These are phyloP conservation scores for Apotomis capreana DNA, from an alignment of 2,888 invertebrate species.

Conservation along the genomic window DNA sequence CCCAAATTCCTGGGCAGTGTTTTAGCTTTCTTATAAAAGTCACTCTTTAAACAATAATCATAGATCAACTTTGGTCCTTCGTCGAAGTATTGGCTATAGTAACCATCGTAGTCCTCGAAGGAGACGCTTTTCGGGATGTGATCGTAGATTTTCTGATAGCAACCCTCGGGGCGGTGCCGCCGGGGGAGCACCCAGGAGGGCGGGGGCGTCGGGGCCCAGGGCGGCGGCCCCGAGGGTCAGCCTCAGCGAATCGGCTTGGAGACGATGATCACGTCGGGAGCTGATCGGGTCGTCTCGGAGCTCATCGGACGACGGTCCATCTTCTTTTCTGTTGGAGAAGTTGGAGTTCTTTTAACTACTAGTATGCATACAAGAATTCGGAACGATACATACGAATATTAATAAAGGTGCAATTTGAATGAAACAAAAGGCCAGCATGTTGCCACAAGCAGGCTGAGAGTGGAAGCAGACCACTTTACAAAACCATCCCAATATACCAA, in stretches of 20 bases:
- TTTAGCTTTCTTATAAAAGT: constrained; percentile 64
- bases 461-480: too few species aligned
- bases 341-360: background rate
- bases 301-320: constrained; percentile 87
- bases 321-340: constrained; percentile 68
- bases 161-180: constrained; percentile 70
- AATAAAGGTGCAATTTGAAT: too few species aligned
- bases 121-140: constrained; percentile 65
- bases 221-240: constrained; percentile 78
- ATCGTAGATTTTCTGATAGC: constrained; percentile 59
- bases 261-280: constrained; percentile 93
- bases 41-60: constrained; percentile 77
- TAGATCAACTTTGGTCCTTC: constrained; percentile 69
- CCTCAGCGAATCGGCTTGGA: constrained; percentile 82
- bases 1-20: constrained; percentile 74
- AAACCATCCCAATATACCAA: too few species aligned
- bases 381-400: too few species aligned
- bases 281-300: constrained; percentile 93
- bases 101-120: constrained; percentile 68
- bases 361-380: background rate
- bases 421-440: too few species aligned
- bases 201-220: constrained; percentile 77
- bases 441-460: too few species aligned
- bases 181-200: constrained; percentile 61
- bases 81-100: constrained; percentile 73